These are phyloP conservation scores for Isichthys henryi DNA, from an alignment of 2,113 vertebrate genomes.

Conservation along the genomic window DNA sequence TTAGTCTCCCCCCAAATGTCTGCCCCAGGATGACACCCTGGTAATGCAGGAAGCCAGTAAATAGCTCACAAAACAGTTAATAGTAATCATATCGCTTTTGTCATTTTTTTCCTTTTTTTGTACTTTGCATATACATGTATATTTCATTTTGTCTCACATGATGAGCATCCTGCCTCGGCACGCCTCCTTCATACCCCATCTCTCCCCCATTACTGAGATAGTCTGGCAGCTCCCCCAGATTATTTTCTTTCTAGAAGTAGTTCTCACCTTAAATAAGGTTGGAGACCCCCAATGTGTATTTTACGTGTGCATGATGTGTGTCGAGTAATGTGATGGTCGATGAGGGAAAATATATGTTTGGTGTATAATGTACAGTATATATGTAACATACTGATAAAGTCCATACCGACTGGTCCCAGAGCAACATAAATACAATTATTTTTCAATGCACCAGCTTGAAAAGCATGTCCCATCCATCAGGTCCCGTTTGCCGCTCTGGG, in stretches of 20 bases:
- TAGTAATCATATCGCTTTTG: neutral
- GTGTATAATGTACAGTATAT: neutral
- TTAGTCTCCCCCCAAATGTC: no score
- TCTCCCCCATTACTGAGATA: neutral
- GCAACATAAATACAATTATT: neutral
- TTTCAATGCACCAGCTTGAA: neutral
- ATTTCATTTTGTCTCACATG: neutral
- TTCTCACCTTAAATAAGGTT: neutral
- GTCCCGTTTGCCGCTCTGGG: neutral
- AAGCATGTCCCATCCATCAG: neutral
- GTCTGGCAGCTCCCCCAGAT: neutral
- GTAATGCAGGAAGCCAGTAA: no score
- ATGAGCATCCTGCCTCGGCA: neutral
- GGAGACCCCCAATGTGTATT: neutral
- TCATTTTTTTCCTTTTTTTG: neutral
- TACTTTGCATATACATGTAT: neutral
- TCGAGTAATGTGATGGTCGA: neutral
- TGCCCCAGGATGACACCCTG: no score
- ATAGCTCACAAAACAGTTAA: neutral
- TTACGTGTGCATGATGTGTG: neutral
- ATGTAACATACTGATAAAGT: neutral
- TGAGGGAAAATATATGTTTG: neutral
- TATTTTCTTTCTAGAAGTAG: neutral
- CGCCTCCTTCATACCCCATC: neutral
- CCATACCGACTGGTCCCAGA: neutral